phyloP scores from a whole-genome alignment of 2,113 vertebrate genomes.

The Vicugna pacos region DNA sequence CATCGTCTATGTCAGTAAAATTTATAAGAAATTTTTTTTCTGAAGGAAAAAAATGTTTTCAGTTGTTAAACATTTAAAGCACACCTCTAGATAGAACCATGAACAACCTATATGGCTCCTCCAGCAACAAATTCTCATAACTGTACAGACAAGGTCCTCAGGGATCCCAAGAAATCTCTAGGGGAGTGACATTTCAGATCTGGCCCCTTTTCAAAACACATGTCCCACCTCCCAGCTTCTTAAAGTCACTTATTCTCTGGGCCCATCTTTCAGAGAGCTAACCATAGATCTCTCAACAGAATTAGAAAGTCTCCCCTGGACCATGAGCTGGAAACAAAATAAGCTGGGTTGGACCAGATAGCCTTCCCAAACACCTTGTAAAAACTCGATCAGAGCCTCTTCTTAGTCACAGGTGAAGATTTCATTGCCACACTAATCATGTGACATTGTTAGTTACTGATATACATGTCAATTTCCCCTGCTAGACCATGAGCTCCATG shows the following conservation, averaged over 20 bases:
- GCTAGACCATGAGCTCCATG: background rate
- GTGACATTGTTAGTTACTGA: background rate
- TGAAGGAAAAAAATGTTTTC: background rate
- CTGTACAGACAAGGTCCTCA: background rate
- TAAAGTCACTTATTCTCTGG: background rate
- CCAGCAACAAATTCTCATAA: background rate
- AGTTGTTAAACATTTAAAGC: background rate
- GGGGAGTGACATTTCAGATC: background rate
- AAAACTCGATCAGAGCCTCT: background rate
- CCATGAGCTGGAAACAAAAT: background rate
- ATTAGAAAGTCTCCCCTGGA: background rate
- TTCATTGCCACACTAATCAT: background rate
- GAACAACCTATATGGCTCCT: background rate
- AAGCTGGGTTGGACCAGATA: background rate
- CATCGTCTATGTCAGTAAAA: background rate
- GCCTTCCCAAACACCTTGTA: background rate
- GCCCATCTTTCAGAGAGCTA: background rate
- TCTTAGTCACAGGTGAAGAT: background rate
- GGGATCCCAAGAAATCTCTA: background rate
- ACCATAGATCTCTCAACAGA: background rate
- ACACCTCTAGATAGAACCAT: background rate
- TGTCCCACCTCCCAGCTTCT: background rate
- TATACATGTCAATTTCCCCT: background rate
- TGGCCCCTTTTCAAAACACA: background rate
- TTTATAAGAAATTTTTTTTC: background rate